phyloP scores from a whole-genome alignment of 92 coral and sea anemone genomes.

The Epizoanthus ramosus region DNA sequence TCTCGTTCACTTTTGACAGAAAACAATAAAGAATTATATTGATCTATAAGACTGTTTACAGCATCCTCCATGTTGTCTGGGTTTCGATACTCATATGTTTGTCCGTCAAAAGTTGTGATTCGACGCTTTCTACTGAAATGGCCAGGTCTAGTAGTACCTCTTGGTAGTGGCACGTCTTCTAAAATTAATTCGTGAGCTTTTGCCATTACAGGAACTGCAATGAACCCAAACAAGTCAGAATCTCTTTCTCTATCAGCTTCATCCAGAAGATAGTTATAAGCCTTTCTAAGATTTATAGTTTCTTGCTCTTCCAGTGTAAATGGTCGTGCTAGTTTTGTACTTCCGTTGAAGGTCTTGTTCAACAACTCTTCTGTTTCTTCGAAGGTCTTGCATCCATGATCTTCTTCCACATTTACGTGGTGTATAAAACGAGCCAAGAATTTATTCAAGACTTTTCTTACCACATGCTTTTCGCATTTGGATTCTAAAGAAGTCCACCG shows the following conservation, averaged over 20 bases:
- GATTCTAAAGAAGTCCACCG: constrained; percentile 37
- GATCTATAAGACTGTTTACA: constrained; percentile 62
- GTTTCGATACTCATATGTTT: constrained; percentile 58
- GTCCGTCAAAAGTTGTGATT: constrained; percentile 54
- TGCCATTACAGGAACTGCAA: constrained; percentile 38
- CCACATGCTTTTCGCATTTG: neutral
- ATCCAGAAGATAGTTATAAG: constrained; percentile 47
- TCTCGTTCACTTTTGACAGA: constrained; percentile 28
- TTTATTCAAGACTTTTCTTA: constrained; percentile 33
- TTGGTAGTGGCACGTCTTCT: constrained; percentile 28
- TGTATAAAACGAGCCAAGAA: constrained; percentile 56
- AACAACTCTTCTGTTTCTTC: constrained; percentile 55
- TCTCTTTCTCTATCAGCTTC: constrained; percentile 21
- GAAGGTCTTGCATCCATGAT: constrained; percentile 59
- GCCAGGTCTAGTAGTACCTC: constrained; percentile 65
- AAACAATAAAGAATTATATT: neutral
- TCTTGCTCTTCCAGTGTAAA: constrained; percentile 67
- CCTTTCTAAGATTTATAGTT: constrained; percentile 69
- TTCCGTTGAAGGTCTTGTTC: neutral
- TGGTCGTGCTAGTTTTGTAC: neutral
- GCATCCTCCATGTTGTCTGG: constrained; percentile 70
- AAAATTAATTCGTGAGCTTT: constrained; percentile 59
- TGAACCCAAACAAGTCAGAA: constrained; percentile 38
- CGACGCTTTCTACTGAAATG: constrained; percentile 54
- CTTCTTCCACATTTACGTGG: constrained; percentile 79